Evolutionary conservation across 1,140 invertebrate species (phyloP), one percentile per base, ranked within the genome.

Genomic region (Scaptomyza graminum): DNA sequence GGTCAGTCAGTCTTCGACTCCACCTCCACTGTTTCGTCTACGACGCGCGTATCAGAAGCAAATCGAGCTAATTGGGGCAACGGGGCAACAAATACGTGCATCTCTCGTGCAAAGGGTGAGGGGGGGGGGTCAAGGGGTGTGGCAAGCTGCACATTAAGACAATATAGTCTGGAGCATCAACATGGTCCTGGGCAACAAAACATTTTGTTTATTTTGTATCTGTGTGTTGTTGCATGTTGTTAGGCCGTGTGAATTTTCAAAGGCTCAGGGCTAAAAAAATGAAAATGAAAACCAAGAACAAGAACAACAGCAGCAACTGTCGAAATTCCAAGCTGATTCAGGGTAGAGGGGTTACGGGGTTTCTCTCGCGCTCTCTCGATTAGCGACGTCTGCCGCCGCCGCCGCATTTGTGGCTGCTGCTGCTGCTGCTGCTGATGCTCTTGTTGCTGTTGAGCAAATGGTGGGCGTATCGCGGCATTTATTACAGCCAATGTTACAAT

Each of bases 401-500:
- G 49, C 60, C 55, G 54, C 56, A 18, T 64, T 70, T 44, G 64
- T 22, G 18, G 18, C 71, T 74, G 65, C 64, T 62, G 80, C 62
- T 59, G 74, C 75, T 64, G 49, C 60, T 60, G 54, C 50, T 55
- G 54, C 61, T 50, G 68, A 47, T 52, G 64, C 44, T 34, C 56
- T 18, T 28, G 68, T 70, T 44, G 64, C n/a, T 11, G 76, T 66
- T 70, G 75, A 72, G 78, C 87, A 87, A 90, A 90, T 87, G 87
- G 87, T 90, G 87, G 87, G 87, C 87, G 87, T 75, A 90, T 83
- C 87, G 76, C 88, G 87, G 87, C 87, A 90, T 90, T 90, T 90
- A 90, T 90, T 90, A 90, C 87, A 90, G 87, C 87, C 87, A 90
- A 90, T 90, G 87, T 90, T 90, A 90, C 87, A 90, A 90, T 90